phyloP scores from a whole-genome alignment of 1,140 invertebrate species.

The Schmidtea mediterranea region DNA sequence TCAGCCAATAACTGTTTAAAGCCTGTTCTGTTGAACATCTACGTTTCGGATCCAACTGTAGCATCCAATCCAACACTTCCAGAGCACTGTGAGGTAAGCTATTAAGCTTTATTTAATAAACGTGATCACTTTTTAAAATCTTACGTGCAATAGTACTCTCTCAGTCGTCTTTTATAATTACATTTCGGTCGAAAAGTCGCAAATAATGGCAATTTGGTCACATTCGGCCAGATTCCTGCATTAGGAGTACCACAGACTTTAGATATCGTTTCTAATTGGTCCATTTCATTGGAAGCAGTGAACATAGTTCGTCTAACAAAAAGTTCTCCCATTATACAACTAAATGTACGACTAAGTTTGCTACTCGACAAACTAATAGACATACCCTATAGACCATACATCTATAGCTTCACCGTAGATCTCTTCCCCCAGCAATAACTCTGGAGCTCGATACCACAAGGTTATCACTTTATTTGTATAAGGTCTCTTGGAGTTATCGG shows the following conservation, averaged over 20 bases:
- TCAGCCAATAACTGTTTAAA: slow-evolving; percentile 61
- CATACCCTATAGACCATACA: slow-evolving; percentile 93
- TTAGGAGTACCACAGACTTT: slow-evolving; percentile 74
- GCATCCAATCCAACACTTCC: slow-evolving; percentile 77
- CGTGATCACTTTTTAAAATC: slow-evolving; percentile 11
- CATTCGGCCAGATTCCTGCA: slow-evolving; percentile 86
- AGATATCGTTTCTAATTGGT: slow-evolving; percentile 76
- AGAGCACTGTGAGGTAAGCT: slow-evolving; percentile 60
- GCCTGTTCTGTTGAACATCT: slow-evolving; percentile 77
- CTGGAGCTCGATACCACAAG: slow-evolving; percentile 88
- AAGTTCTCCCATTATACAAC: slow-evolving; percentile 82
- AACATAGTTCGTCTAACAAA: slow-evolving; percentile 86
- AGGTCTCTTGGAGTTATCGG: slow-evolving; percentile 66
- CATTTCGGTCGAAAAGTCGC: slow-evolving; percentile 70
- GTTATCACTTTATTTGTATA: slow-evolving; percentile 97
- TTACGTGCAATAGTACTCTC: slow-evolving; percentile 62
- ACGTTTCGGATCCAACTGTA: slow-evolving; percentile 71
- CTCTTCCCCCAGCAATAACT: slow-evolving; percentile 80
- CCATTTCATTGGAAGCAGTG: slow-evolving; percentile 68
- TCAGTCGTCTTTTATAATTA: slow-evolving; percentile 50
- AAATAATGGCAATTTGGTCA: slow-evolving; percentile 71
- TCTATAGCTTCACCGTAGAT: slow-evolving; percentile 89
- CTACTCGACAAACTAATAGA: slow-evolving; percentile 31
- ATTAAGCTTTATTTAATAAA: slow-evolving; percentile 11
- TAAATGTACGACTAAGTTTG: slow-evolving; percentile 12